Conservation (phyloP, 2,888 invertebrate genomes). For the Oasisia sp. region DNA sequence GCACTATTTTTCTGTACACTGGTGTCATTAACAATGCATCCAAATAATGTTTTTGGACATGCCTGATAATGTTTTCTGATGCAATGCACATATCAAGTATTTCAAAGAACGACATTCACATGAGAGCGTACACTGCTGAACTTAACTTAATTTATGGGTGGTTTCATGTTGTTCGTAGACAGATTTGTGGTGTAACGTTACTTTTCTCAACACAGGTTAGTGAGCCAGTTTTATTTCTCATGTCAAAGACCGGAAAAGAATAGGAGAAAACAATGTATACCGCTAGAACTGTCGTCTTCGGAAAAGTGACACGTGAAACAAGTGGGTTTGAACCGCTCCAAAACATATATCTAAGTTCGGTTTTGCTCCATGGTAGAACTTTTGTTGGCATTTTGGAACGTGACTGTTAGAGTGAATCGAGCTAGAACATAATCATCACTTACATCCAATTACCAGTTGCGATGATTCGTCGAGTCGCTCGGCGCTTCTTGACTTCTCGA, state of each 20-base stretch:
- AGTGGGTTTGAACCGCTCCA: no score
- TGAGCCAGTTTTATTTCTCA: background rate
- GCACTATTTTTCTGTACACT: no score
- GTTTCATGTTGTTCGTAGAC: background rate
- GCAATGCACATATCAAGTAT: no score
- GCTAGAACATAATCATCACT: background rate
- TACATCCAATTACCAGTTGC: background rate
- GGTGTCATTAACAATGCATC: background rate
- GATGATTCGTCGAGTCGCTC: background rate
- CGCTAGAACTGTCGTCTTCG: background rate
- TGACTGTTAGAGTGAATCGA: background rate
- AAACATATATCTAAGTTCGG: no score
- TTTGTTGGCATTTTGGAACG: no score
- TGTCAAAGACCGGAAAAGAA: background rate
- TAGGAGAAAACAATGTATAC: background rate
- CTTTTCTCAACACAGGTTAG: background rate
- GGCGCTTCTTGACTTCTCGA: background rate
- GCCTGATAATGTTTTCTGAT: no score
- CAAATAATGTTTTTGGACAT: no score
- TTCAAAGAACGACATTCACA: no score
- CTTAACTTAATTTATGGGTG: background rate
- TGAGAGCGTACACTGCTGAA: no score
- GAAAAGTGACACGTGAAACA: background rate
- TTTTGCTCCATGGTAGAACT: no score
- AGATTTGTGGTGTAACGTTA: background rate